These are phyloP conservation scores for Drosophila heteroneura DNA, from an alignment of 2,888 invertebrate species.

Conservation along the genomic window DNA sequence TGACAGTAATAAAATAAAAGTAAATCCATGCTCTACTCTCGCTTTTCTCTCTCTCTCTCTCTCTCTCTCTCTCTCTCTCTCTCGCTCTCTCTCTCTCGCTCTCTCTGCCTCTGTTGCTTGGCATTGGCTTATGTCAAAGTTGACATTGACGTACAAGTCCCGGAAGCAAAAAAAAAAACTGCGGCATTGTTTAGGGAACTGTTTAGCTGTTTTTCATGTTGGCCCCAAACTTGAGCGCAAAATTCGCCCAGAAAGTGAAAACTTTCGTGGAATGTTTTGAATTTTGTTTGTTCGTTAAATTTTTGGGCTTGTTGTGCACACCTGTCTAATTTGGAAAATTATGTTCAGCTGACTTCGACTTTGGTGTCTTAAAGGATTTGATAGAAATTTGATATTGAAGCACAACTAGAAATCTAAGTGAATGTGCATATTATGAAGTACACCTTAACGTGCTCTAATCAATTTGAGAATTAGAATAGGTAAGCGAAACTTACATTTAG, in stretches of 20 bases:
- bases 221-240: constrained; percentile 13
- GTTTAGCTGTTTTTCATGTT: constrained; percentile 71
- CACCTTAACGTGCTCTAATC: background rate
- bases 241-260: constrained; percentile 55
- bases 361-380: background rate
- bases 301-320: background rate
- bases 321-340: background rate
- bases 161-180: constrained; percentile 59
- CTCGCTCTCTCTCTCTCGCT: background rate
- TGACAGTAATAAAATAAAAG: constrained; percentile 82
- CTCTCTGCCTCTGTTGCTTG: background rate
- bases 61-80: constrained; percentile 7
- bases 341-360: background rate
- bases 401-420: background rate
- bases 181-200: constrained; percentile 55
- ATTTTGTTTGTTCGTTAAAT: constrained; percentile 22
- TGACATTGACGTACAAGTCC: constrained; percentile 76
- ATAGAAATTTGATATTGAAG: background rate
- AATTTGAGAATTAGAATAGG: background rate
- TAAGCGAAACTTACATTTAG: background rate
- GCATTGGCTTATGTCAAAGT: constrained; percentile 70
- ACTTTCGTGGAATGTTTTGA: constrained; percentile 41
- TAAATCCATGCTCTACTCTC: constrained; percentile 71
- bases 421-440: background rate
- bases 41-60: constrained; percentile 2